These are phyloP conservation scores for Linnaemya tessellans DNA, from an alignment of 2,888 invertebrate genomes.

Conservation along the genomic window DNA sequence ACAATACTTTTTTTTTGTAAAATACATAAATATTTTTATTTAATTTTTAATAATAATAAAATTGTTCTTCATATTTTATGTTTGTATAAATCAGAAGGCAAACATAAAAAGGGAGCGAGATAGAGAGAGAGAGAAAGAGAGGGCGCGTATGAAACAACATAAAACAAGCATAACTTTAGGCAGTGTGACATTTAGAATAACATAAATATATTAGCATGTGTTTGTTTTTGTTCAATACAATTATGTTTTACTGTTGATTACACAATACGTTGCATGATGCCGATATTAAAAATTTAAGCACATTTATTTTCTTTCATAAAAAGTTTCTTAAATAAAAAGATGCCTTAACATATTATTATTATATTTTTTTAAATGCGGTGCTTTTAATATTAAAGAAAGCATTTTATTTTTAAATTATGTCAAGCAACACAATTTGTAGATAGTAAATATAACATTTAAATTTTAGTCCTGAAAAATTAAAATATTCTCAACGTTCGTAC, in stretches of 20 bases:
- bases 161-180: slow-evolving; percentile 67
- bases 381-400: slow-evolving; percentile 15
- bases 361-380: slow-evolving; percentile 7
- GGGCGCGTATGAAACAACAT: slow-evolving; percentile 25
- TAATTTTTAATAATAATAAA: slow-evolving; percentile 18
- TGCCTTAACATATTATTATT: neutral
- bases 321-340: neutral
- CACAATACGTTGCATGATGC: slow-evolving; percentile 3
- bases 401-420: slow-evolving; percentile 1
- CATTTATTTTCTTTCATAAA: slow-evolving; percentile 39
- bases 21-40: slow-evolving; percentile 25
- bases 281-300: slow-evolving; percentile 43
- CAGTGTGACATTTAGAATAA: slow-evolving; percentile 58
- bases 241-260: neutral
- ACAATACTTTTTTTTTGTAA: slow-evolving; percentile 45
- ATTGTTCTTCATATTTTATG: slow-evolving; percentile 39
- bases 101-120: neutral
- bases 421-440: neutral
- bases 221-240: neutral
- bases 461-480: neutral
- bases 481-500: neutral
- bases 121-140: slow-evolving; percentile 1
- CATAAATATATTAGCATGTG: slow-evolving; percentile 11
- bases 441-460: neutral
- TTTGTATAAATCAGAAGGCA: slow-evolving; percentile 30